Evolutionary conservation across 2,888 invertebrate genomes (phyloP), one percentile per base, ranked within the genome.

Genomic region (Ashinkailepas kermadecensis): DNA sequence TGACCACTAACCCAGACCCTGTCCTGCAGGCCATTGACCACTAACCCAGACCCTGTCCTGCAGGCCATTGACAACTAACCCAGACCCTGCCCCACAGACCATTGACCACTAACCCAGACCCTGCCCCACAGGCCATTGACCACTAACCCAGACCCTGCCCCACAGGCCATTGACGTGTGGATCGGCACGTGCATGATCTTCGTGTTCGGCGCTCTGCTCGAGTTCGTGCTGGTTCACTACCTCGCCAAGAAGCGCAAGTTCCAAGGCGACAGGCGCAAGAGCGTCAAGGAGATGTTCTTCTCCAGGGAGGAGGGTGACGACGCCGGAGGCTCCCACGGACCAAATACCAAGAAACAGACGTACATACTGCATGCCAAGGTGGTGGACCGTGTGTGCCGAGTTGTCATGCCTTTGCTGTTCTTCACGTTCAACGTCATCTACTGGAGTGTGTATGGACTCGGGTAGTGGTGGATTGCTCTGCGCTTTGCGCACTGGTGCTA

Each of bases 371-470:
- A 84, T 82, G 93, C 95, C 84, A 93, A 92, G 81, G 95, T 95
- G 94, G 94, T 95, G 84, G 95, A 95, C 88, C 92, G 91, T 82
- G 89, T 94, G 82, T 93, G 94, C 57, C 90, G 95, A 81, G 88
- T 94, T 65, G 89, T 93, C 3, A 95, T 95, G 87, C 95, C 95
- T 0, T 87, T 92, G 8, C 89, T 93, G 15, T 95, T 95, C 86
- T 86, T 95, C 23, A 90, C 93, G 82, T 95, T 95, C 87, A 95
- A 95, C 86, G 89, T 92, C 80, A 89, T 93, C 82, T 94, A 93
- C 86, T 94, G 93, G 93, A 58, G 57, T 13, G 23, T 57, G 57
- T 78, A 74, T 23, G 23, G 39, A 39, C 39, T 39, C 39, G 39
- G 39, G 39, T 39, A 39, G 39, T 39, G 39, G 39, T 39, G 39